These are phyloP conservation scores for Trimorus sp. DNA, from an alignment of 2,888 invertebrate genomes.

Conservation along the genomic window DNA sequence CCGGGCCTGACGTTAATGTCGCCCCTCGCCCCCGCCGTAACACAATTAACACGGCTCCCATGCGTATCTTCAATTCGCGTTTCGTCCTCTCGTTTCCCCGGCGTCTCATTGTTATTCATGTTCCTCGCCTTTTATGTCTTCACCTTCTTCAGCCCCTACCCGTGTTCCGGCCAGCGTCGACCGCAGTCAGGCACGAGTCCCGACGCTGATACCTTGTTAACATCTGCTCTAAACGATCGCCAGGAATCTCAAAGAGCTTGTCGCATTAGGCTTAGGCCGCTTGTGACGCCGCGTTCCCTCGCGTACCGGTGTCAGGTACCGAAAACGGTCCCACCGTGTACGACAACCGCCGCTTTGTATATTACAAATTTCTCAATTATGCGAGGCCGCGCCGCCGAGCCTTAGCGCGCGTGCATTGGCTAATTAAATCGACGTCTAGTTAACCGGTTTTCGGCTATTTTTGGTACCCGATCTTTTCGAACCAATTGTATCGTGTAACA, in stretches of 20 bases:
- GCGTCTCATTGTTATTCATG: conserved; percentile 71
- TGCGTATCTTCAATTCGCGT: conserved; percentile 60
- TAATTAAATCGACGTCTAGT: conserved; percentile 15
- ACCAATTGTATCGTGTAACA: too few species aligned
- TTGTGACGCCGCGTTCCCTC: conserved; percentile 59
- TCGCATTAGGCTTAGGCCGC: conserved; percentile 75
- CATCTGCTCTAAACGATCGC: conserved; percentile 78
- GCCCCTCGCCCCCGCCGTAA: conserved; percentile 23
- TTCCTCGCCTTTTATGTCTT: conserved; percentile 64
- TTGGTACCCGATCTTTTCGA: too few species aligned
- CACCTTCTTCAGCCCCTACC: conserved; percentile 65
- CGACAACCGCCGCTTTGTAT: conserved; percentile 35
- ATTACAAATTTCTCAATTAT: conserved; percentile 63
- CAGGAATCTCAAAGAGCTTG: conserved; percentile 80
- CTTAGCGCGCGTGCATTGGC: conserved; percentile 38
- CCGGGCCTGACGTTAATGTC: conserved; percentile 35
- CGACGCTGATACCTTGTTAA: conserved; percentile 80
- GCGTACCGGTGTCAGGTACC: conserved; percentile 62
- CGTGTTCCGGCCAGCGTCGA: conserved; percentile 66
- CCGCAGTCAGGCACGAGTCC: conserved; percentile 77
- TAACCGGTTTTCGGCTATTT: too few species aligned
- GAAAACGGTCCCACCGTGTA: conserved; percentile 24
- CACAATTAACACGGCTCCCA: conserved; percentile 53
- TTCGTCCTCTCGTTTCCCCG: conserved; percentile 58
- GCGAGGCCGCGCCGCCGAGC: conserved; percentile 22